Evolutionary conservation across 2,888 invertebrate genomes (phyloP).

Genomic region (Dryomyza anilis): DNA sequence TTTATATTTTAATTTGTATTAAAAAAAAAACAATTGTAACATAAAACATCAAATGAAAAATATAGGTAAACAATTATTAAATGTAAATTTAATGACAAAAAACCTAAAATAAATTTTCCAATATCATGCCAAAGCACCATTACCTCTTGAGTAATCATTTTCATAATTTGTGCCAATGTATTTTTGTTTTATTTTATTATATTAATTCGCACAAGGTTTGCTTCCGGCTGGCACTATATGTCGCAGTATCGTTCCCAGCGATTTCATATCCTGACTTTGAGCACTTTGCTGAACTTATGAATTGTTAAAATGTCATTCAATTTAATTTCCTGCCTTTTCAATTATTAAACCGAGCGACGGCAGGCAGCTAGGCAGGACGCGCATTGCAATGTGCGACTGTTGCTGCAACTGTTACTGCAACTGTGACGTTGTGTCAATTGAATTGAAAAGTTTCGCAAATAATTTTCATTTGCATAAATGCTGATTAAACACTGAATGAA

Average conservation of each 20-base stretch:
- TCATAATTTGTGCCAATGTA: too few species aligned
- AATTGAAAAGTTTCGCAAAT: slow-evolving; percentile 18
- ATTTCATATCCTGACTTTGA: not conserved
- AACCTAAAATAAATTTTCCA: too few species aligned
- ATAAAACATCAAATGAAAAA: too few species aligned
- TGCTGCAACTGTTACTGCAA: not conserved
- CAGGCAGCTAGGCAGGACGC: not conserved
- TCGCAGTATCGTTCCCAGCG: not conserved
- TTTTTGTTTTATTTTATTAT: too few species aligned
- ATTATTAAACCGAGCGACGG: slow-evolving; percentile 1
- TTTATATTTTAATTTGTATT: too few species aligned
- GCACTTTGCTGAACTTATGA: not conserved
- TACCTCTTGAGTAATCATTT: too few species aligned
- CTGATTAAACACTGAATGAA: slow-evolving; percentile 20
- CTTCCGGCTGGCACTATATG: not conserved
- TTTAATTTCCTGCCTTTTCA: slow-evolving; percentile 5
- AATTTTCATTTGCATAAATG: slow-evolving; percentile 24
- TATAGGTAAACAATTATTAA: too few species aligned
- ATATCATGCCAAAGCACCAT: too few species aligned
- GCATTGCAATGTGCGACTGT: not conserved
- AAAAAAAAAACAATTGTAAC: too few species aligned
- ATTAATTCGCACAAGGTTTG: too few species aligned
- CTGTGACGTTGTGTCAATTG: slow-evolving; percentile 14
- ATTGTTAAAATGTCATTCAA: slow-evolving; percentile 6
- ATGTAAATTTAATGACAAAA: too few species aligned